phyloP scores from a whole-genome alignment of 2,797 vertebrate species.

The Sebastiscus tertius region DNA sequence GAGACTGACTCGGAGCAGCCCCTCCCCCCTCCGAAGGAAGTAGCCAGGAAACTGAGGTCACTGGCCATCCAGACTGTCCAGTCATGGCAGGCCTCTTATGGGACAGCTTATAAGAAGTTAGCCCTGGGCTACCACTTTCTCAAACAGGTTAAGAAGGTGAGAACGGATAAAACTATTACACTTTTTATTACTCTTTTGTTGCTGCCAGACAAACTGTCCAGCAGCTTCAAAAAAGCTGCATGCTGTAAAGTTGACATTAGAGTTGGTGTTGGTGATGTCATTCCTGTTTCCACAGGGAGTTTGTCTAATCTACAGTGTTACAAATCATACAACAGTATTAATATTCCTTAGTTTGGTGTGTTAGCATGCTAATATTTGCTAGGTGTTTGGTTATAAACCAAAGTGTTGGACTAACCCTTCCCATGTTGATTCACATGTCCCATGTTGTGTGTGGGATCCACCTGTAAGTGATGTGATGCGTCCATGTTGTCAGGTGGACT shows the following conservation, averaged over 20 bases:
- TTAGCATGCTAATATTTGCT: too few species aligned
- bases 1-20: slow-evolving; percentile 89
- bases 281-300: too few species aligned
- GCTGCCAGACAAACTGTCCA: neutral
- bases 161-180: neutral
- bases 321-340: too few species aligned
- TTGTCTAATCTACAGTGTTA: too few species aligned
- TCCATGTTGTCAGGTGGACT: slow-evolving; percentile 88
- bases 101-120: slow-evolving; percentile 92
- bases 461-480: neutral
- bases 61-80: slow-evolving; percentile 85
- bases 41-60: slow-evolving; percentile 86
- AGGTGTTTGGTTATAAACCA: too few species aligned
- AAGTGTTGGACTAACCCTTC: too few species aligned
- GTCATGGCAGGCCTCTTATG: slow-evolving; percentile 88
- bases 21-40: slow-evolving; percentile 90
- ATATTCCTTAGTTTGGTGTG: too few species aligned
- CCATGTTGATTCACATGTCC: neutral
- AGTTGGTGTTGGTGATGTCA: too few species aligned
- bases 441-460: neutral
- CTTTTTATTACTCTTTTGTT: neutral
- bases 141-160: slow-evolving; percentile 92
- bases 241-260: neutral
- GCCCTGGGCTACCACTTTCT: slow-evolving; percentile 92
- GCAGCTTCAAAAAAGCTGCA: neutral